phyloP scores from a whole-genome alignment of 1,140 invertebrate species.

The Campoletis sonorensis region DNA sequence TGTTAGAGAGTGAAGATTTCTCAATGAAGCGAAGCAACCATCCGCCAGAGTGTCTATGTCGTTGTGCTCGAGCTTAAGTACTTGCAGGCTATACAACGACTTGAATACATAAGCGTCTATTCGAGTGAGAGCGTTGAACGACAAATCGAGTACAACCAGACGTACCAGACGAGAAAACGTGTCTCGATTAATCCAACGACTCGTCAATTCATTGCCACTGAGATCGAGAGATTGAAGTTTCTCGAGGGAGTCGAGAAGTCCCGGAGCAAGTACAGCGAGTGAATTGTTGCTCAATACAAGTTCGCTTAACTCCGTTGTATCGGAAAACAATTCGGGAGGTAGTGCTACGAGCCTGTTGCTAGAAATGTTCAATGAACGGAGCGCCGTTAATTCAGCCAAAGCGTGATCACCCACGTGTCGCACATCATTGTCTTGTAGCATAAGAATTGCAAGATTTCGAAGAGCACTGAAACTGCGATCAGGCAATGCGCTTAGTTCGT shows the following conservation, averaged over 20 bases:
- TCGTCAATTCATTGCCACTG: slow-evolving; percentile 86
- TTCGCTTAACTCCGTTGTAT: slow-evolving; percentile 81
- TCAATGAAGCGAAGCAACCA: slow-evolving; percentile 84
- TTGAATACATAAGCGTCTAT: slow-evolving; percentile 86
- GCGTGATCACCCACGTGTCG: slow-evolving; percentile 84
- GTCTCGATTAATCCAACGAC: slow-evolving; percentile 86
- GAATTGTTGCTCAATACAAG: slow-evolving; percentile 89
- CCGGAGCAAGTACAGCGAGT: slow-evolving; percentile 85
- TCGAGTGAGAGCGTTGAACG: slow-evolving; percentile 83
- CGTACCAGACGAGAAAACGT: slow-evolving; percentile 85
- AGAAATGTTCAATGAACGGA: slow-evolving; percentile 86
- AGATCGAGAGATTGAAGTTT: slow-evolving; percentile 87
- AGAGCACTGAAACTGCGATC: slow-evolving; percentile 84
- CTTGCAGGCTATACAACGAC: slow-evolving; percentile 86
- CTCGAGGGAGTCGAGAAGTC: slow-evolving; percentile 85
- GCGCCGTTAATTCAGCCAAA: slow-evolving; percentile 80
- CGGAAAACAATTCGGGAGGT: slow-evolving; percentile 85
- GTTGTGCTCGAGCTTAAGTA: slow-evolving; percentile 87
- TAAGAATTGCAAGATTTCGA: slow-evolving; percentile 80
- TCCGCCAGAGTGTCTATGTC: slow-evolving; percentile 84
- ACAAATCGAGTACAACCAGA: slow-evolving; percentile 86
- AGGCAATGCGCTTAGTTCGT: slow-evolving; percentile 83
- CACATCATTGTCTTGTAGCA: slow-evolving; percentile 86
- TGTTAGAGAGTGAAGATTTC: slow-evolving; percentile 86
- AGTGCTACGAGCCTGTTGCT: slow-evolving; percentile 86